Conservation (phyloP, 2,113 vertebrate genomes). For the Thalassarche chlororhynchos region DNA sequence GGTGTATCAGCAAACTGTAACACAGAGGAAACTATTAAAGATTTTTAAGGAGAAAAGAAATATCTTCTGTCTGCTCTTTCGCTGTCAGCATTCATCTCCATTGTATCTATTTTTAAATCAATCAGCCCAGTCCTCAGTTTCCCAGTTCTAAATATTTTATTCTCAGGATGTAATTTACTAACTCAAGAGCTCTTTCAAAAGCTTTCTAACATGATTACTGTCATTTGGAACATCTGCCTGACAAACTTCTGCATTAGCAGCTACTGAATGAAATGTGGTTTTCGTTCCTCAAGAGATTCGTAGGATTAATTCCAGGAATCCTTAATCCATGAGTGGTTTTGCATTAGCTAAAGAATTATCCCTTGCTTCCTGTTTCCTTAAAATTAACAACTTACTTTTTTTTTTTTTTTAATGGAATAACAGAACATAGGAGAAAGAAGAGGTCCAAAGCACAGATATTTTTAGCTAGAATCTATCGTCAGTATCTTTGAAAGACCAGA, state of each 20-base stretch:
- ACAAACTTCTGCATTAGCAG: conserved; percentile 34
- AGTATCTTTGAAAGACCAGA: background rate
- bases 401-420: background rate
- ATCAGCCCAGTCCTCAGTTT: background rate
- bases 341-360: conserved; percentile 1
- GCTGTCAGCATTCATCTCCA: background rate
- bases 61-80: background rate
- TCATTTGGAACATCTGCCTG: conserved; percentile 30
- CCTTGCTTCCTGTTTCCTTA: background rate
- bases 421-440: background rate
- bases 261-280: background rate
- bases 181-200: conserved; percentile 8
- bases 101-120: background rate
- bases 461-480: background rate
- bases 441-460: background rate
- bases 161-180: conserved; percentile 28
- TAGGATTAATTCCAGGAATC: background rate
- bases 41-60: background rate
- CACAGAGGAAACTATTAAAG: background rate
- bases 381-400: background rate
- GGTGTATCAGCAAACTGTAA: background rate
- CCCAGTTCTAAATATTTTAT: conserved; percentile 38
- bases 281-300: background rate
- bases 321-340: conserved; percentile 3
- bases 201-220: conserved; percentile 35